Percentiles rank a stretch among this genome's conserved stretches.
These are phyloP conservation scores for Catostomus latipinnis DNA, from an alignment of 2,797 vertebrate genomes.

Conservation along the genomic window DNA sequence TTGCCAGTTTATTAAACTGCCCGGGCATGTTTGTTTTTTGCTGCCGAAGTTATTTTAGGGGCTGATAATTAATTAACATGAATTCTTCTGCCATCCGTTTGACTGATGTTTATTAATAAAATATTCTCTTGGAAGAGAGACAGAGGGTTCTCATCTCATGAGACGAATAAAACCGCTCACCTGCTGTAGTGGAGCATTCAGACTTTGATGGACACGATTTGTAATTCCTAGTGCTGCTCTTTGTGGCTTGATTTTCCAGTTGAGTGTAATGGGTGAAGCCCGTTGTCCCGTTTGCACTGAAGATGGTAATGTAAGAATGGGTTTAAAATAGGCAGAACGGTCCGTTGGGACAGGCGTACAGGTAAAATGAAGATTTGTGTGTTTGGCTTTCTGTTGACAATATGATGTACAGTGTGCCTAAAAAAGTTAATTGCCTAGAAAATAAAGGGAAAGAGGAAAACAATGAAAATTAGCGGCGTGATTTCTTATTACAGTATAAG, in stretches of 20 bases:
- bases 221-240: conserved; percentile 43
- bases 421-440: not conserved
- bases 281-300: not conserved
- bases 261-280: conserved; percentile 15
- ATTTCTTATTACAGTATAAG: not conserved
- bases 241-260: conserved; percentile 42
- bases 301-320: not conserved
- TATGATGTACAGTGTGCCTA: not conserved
- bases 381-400: not conserved
- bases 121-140: conserved; percentile 4
- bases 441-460: not conserved
- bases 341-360: conserved; percentile 6
- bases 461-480: not conserved
- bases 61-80: conserved; percentile 57
- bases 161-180: conserved; percentile 51
- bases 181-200: conserved; percentile 41
- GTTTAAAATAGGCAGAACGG: conserved; percentile 4
- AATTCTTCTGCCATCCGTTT: conserved; percentile 48
- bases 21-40: conserved; percentile 40
- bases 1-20: conserved; percentile 43
- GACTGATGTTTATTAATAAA: conserved; percentile 59
- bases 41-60: conserved; percentile 53
- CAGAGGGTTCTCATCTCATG: conserved; percentile 22
- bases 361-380: conserved; percentile 34
- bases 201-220: conserved; percentile 49